These are phyloP conservation scores for Sturmia bella DNA, from an alignment of 2,888 invertebrate species.

Conservation along the genomic window DNA sequence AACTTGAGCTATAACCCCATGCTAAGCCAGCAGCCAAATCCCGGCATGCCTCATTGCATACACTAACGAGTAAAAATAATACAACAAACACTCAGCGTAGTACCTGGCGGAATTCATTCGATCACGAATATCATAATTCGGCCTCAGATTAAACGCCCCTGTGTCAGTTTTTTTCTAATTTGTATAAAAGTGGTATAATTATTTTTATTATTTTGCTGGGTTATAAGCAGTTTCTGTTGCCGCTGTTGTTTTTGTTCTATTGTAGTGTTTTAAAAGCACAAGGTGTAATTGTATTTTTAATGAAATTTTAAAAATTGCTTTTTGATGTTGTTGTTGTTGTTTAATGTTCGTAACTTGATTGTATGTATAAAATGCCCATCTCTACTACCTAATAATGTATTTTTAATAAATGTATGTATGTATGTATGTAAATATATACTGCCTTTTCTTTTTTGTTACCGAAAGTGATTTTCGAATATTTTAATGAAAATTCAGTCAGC, in stretches of 20 bases:
- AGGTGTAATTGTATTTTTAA: constrained; percentile 70
- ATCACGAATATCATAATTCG: no score
- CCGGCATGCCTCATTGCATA: no score
- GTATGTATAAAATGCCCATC: constrained; percentile 40
- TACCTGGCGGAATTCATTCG: no score
- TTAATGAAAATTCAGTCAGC: constrained; percentile 46
- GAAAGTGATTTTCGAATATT: constrained; percentile 47
- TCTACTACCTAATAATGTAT: constrained; percentile 35
- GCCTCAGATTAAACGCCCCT: no score
- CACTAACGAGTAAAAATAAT: no score
- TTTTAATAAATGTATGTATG: no score
- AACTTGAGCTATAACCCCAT: no score
- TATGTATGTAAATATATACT: constrained; percentile 46
- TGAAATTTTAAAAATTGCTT: constrained; percentile 68
- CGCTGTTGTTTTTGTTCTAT: constrained; percentile 26
- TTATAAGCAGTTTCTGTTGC: constrained; percentile 21
- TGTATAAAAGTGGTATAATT: background rate
- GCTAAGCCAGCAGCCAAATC: no score
- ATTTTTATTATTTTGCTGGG: constrained; percentile 28
- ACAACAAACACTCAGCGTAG: no score
- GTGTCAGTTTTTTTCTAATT: no score
- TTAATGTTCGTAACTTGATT: constrained; percentile 45
- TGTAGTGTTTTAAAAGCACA: constrained; percentile 58
- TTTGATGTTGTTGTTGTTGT: constrained; percentile 36
- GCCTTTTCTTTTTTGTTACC: constrained; percentile 51